A percentile compares a stretch with the other conserved stretches of the same genome.
These are phyloP conservation scores for Pteruthius melanotis DNA, from an alignment of 2,113 vertebrate species.

Conservation along the genomic window DNA sequence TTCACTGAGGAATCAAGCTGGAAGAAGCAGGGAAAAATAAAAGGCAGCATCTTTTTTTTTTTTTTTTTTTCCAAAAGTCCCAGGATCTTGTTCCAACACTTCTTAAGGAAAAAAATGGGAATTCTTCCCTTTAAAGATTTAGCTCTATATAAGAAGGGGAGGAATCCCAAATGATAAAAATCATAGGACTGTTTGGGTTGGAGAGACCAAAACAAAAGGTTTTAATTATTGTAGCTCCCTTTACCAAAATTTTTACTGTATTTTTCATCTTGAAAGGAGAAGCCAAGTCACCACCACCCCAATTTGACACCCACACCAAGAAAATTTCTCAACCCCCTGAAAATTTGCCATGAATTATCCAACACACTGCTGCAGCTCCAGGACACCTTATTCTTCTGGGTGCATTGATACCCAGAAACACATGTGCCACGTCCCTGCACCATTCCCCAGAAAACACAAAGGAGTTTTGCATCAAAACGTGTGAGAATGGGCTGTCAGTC, in stretches of 20 bases:
- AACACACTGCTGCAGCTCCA: background rate
- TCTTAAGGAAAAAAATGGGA: background rate
- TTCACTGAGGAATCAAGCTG: background rate
- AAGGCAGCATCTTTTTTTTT: background rate
- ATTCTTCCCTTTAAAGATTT: background rate
- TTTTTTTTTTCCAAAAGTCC: background rate
- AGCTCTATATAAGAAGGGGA: background rate
- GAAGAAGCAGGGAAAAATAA: background rate
- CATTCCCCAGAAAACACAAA: background rate
- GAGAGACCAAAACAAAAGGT: background rate
- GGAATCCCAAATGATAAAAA: background rate
- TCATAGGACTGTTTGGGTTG: background rate
- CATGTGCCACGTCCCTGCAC: rapidly evolving
- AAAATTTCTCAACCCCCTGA: background rate
- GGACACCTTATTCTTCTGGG: background rate
- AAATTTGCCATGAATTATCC: background rate
- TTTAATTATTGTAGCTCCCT: background rate
- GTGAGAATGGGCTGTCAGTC: background rate
- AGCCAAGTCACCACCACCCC: background rate
- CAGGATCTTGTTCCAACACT: background rate
- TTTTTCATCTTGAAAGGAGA: background rate
- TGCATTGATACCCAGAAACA: rapidly evolving
- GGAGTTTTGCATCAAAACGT: background rate
- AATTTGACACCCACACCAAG: background rate
- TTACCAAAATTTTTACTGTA: background rate